Percentiles rank a stretch among this genome's conserved stretches.
Conservation (phyloP, 2,888 invertebrate species). For the Tupiocoris notatus region DNA sequence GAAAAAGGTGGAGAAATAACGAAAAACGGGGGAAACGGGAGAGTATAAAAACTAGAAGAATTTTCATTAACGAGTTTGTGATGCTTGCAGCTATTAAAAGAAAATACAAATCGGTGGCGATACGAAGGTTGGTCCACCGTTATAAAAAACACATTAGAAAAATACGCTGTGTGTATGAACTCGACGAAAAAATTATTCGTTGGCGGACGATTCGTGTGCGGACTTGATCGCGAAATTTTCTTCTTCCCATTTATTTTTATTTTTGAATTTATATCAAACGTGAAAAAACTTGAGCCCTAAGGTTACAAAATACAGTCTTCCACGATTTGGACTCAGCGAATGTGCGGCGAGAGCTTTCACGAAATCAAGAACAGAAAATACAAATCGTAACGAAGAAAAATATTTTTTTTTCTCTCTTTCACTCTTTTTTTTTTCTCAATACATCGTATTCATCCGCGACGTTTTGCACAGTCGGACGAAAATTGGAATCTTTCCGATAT, state of each 20-base stretch:
- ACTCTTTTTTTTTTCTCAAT: too few species aligned
- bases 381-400: background rate
- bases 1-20: background rate
- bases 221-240: background rate
- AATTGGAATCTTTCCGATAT: slow-evolving; percentile 1
- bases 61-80: slow-evolving; percentile 24
- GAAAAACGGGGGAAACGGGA: too few species aligned
- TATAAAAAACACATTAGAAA: slow-evolving; percentile 26
- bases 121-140: slow-evolving; percentile 21
- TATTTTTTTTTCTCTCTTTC: too few species aligned
- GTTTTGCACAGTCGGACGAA: too few species aligned
- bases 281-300: slow-evolving; percentile 41
- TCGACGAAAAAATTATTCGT: slow-evolving; percentile 19
- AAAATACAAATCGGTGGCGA: slow-evolving; percentile 1
- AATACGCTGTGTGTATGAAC: slow-evolving; percentile 26
- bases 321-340: slow-evolving; percentile 40
- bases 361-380: too few species aligned
- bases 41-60: too few species aligned
- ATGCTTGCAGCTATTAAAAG: slow-evolving; percentile 31
- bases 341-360: background rate
- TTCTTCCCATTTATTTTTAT: slow-evolving; percentile 28
- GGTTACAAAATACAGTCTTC: slow-evolving; percentile 43
- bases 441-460: too few species aligned
- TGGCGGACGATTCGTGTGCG: background rate
- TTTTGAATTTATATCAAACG: slow-evolving; percentile 43